Evolutionary conservation across 2,113 vertebrate species (phyloP).

Genomic region (Oreochromis spilurus): DNA sequence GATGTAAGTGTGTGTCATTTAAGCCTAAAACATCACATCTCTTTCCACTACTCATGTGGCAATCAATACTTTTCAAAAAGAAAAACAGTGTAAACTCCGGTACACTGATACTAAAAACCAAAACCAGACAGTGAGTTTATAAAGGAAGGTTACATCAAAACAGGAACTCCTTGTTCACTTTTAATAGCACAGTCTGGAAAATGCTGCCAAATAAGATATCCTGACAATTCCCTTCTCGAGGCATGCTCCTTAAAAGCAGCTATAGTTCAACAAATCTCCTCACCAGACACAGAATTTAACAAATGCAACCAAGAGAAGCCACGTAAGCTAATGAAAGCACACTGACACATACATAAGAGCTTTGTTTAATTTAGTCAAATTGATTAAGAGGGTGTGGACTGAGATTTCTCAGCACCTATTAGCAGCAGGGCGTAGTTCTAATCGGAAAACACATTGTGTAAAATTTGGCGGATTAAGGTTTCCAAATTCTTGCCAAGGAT

Average conservation of each 20-base stretch:
- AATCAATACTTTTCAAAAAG: neutral
- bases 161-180: neutral
- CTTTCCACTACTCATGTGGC: neutral
- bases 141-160: neutral
- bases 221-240: neutral
- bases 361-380: constrained; percentile 9
- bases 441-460: constrained; percentile 30
- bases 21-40: neutral
- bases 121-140: neutral
- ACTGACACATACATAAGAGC: neutral
- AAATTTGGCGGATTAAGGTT: neutral
- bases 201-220: neutral
- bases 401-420: constrained; percentile 35
- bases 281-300: neutral
- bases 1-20: neutral
- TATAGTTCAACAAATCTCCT: neutral
- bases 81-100: neutral
- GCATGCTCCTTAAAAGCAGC: neutral
- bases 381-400: constrained; percentile 3
- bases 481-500: neutral
- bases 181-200: neutral
- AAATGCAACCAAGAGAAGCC: neutral
- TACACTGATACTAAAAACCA: neutral
- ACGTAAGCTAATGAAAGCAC: neutral
- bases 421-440: constrained; percentile 33